Conservation (phyloP, 2,888 invertebrate genomes). For the Dynastes maya region DNA sequence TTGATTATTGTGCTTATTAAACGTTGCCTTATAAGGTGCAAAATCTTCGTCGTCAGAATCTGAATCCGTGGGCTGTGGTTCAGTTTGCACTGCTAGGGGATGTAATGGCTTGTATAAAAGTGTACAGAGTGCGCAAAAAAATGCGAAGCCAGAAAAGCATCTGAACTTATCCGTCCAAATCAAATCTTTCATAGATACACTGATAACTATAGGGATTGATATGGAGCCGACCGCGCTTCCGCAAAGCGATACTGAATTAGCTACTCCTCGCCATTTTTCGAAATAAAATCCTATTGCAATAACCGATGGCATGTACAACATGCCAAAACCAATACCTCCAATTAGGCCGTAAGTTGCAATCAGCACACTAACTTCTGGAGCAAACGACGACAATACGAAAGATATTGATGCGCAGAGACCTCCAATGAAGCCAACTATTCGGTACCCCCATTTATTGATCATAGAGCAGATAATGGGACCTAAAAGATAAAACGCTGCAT, state of each 20-base stretch:
- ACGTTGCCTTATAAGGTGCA: neutral
- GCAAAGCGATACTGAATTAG: slow-evolving; percentile 95
- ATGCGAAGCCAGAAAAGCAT: slow-evolving; percentile 68
- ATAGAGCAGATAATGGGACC: slow-evolving; percentile 94
- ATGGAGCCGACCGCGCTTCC: slow-evolving; percentile 95
- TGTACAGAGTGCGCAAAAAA: slow-evolving; percentile 54
- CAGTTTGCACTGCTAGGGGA: slow-evolving; percentile 57
- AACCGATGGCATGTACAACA: slow-evolving; percentile 94
- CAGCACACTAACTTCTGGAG: slow-evolving; percentile 72
- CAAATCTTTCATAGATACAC: slow-evolving; percentile 69
- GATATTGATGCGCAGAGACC: slow-evolving; percentile 80
- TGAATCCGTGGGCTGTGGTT: slow-evolving; percentile 13
- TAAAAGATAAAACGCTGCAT: slow-evolving; percentile 46
- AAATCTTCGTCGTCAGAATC: neutral
- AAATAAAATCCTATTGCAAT: slow-evolving; percentile 96
- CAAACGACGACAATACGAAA: slow-evolving; percentile 68
- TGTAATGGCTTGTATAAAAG: slow-evolving; percentile 62
- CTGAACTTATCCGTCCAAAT: slow-evolving; percentile 77
- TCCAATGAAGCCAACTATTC: slow-evolving; percentile 87
- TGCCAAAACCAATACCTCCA: slow-evolving; percentile 91
- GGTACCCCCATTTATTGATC: slow-evolving; percentile 92
- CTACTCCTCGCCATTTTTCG: slow-evolving; percentile 92
- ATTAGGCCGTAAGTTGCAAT: slow-evolving; percentile 88
- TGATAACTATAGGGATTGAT: slow-evolving; percentile 67
- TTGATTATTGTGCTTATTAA: slow-evolving; percentile 23